Percentiles rank a stretch among this genome's conserved stretches.
Evolutionary conservation across 2,113 vertebrate species (phyloP).

Genomic region (Rattus rattus): DNA sequence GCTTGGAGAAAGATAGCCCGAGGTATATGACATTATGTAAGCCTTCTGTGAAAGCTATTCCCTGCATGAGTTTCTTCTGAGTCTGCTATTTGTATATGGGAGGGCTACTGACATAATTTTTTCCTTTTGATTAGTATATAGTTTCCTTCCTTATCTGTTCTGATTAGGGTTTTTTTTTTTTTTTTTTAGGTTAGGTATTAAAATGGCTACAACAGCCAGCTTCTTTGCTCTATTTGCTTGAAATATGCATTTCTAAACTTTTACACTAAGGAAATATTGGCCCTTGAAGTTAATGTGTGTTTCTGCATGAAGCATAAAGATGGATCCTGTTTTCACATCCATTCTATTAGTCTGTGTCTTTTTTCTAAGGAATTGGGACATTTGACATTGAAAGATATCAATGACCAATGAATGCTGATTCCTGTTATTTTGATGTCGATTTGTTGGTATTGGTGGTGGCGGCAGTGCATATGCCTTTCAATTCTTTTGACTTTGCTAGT

Average conservation of each 20-base stretch:
- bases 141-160: background rate
- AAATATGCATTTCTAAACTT: background rate
- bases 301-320: background rate
- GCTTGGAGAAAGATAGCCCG: no score
- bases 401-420: background rate
- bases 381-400: background rate
- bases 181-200: background rate
- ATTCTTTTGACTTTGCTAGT: background rate
- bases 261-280: background rate
- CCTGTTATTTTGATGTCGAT: background rate
- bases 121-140: no score
- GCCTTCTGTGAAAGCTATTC: no score
- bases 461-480: background rate
- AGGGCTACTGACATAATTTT: no score
- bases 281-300: background rate
- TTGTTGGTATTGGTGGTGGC: background rate
- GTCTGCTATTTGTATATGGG: no score
- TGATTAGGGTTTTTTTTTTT: background rate
- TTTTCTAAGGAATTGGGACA: background rate
- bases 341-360: background rate
- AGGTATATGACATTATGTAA: no score
- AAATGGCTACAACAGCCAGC: background rate
- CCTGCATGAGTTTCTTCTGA: no score
- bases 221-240: background rate
- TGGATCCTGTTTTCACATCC: background rate